phyloP scores from a whole-genome alignment of 1,140 invertebrate genomes.

The Heterodera schachtii region DNA sequence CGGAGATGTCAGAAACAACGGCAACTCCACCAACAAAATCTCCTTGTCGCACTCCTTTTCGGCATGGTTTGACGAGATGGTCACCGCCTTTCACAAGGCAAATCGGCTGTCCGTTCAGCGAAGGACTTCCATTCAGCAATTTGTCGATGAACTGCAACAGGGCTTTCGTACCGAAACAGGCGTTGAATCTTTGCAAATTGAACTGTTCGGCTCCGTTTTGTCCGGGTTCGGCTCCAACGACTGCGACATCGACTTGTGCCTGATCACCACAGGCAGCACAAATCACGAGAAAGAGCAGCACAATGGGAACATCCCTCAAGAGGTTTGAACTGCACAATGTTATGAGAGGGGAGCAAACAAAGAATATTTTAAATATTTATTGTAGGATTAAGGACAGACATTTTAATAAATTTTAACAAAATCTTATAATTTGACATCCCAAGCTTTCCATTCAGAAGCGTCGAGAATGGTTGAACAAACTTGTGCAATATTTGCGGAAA shows the following conservation, averaged over 20 bases:
- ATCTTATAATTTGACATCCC: too few species aligned
- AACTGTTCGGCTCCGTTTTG: constrained; percentile 22
- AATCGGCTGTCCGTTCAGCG: not conserved
- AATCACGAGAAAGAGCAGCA: not conserved
- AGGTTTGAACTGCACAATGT: not conserved
- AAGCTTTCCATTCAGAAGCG: constrained; percentile 1
- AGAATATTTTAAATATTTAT: too few species aligned
- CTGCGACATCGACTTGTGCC: constrained; percentile 29
- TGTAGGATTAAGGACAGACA: too few species aligned
- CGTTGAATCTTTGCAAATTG: not conserved
- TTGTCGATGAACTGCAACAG: not conserved
- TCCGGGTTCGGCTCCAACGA: constrained; percentile 27
- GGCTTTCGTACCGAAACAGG: not conserved
- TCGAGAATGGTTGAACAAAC: not conserved
- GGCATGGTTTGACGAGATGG: not conserved
- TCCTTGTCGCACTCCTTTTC: not conserved
- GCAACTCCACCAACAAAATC: not conserved
- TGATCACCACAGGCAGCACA: constrained; percentile 9
- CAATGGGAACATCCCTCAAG: not conserved
- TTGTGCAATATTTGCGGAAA: not conserved
- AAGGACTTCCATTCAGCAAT: not conserved
- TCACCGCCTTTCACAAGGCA: not conserved
- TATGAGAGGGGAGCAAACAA: not conserved
- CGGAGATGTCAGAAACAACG: too few species aligned
- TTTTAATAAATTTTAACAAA: too few species aligned